Percentiles rank a stretch among this genome's conserved stretches.
Conservation (phyloP, 2,797 vertebrate species). For the Rhinatrema bivittatum region DNA sequence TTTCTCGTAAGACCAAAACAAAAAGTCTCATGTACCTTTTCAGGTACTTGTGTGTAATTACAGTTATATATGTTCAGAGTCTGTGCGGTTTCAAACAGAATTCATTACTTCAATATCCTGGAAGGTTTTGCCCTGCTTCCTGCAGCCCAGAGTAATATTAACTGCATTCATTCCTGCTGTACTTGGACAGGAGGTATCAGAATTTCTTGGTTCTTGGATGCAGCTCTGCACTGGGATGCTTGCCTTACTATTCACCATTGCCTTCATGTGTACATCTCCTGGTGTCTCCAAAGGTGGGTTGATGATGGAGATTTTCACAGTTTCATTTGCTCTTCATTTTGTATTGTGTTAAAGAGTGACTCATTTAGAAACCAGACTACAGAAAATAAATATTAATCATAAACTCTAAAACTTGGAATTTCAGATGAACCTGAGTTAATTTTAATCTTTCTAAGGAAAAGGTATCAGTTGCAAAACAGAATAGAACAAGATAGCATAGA, state of each 20-base stretch:
- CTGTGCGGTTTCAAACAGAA: slow-evolving; percentile 57
- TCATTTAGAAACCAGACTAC: slow-evolving; percentile 9
- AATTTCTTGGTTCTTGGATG: slow-evolving; percentile 5
- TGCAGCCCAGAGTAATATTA: slow-evolving; percentile 2
- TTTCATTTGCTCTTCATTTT: slow-evolving; percentile 27
- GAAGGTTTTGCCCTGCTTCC: slow-evolving; percentile 42
- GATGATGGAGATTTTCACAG: slow-evolving; percentile 12
- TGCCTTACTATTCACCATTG: slow-evolving; percentile 35
- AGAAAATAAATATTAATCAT: not conserved
- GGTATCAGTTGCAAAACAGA: too few species aligned
- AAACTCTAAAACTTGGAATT: too few species aligned
- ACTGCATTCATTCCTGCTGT: slow-evolving; percentile 28
- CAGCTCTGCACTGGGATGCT: slow-evolving; percentile 35
- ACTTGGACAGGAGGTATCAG: slow-evolving; percentile 16
- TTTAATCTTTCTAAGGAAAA: too few species aligned
- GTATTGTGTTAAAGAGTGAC: slow-evolving; percentile 17
- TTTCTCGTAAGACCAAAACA: slow-evolving; percentile 73
- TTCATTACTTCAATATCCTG: slow-evolving; percentile 50
- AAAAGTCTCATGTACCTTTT: slow-evolving; percentile 46
- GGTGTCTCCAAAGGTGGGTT: slow-evolving; percentile 55
- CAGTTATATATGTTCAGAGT: slow-evolving; percentile 45
- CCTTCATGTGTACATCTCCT: slow-evolving; percentile 27
- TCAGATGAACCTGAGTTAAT: too few species aligned
- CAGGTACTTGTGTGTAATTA: slow-evolving; percentile 33
- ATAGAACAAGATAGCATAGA: too few species aligned